phyloP scores from a whole-genome alignment of 2,888 invertebrate genomes.

The Escarpia spicata region DNA sequence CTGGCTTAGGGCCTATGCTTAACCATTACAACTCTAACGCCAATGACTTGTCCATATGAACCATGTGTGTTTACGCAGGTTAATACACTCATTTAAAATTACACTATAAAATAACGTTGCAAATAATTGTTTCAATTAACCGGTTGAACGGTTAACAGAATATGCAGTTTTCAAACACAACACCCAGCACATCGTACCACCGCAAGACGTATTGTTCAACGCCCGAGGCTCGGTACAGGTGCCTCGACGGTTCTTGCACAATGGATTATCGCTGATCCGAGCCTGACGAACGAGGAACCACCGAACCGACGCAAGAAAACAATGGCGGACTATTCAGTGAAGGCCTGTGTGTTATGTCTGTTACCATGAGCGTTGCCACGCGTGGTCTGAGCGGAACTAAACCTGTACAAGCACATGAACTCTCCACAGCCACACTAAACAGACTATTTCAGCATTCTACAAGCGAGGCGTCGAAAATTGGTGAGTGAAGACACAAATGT shows the following conservation, averaged over 20 bases:
- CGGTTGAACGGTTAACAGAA: not conserved
- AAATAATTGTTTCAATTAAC: not conserved
- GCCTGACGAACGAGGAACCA: not conserved
- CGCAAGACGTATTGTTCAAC: not conserved
- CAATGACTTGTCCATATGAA: not conserved
- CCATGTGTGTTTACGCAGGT: not conserved
- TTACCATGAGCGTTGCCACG: not conserved
- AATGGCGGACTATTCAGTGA: conserved; percentile 4
- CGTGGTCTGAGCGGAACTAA: not conserved
- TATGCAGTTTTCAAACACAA: not conserved
- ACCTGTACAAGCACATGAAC: not conserved
- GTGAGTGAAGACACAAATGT: not conserved
- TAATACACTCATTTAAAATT: too few relatives aligned
- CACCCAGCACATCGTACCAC: not conserved
- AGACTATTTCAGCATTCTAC: not conserved
- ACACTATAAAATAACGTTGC: too few relatives aligned
- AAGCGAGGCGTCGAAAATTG: not conserved
- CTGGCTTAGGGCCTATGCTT: too few relatives aligned
- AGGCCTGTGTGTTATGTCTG: not conserved
- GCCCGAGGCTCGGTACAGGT: not conserved
- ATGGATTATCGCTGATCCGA: not conserved
- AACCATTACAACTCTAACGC: not conserved
- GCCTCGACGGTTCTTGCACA: not conserved
- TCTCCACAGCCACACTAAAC: not conserved
- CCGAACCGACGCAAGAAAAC: not conserved